These are phyloP conservation scores for Agrypnia vestita DNA, from an alignment of 1,140 invertebrate species.

Conservation along the genomic window DNA sequence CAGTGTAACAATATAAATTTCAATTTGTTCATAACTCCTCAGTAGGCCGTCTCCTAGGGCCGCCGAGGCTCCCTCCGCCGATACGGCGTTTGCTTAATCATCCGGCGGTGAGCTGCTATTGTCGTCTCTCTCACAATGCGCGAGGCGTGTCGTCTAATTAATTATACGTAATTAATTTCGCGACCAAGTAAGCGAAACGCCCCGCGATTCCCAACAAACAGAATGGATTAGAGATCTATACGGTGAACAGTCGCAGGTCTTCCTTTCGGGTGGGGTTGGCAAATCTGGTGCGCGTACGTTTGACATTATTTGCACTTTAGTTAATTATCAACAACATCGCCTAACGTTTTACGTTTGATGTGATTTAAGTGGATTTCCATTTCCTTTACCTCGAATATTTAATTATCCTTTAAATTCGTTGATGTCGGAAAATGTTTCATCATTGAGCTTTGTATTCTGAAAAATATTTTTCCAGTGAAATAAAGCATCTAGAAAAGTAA, in stretches of 20 bases:
- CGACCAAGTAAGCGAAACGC: slow-evolving; percentile 31
- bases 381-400: no score
- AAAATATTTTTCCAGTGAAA: no score
- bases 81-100: slow-evolving; percentile 54
- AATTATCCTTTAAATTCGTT: no score
- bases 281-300: no score
- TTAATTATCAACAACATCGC: no score
- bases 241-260: neutral
- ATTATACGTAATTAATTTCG: slow-evolving; percentile 56
- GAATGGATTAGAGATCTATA: slow-evolving; percentile 7
- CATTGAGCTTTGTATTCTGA: no score
- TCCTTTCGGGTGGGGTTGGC: no score
- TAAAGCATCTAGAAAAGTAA: no score
- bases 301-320: no score
- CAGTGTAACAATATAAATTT: slow-evolving; percentile 53
- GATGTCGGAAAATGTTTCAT: no score
- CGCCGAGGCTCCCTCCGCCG: neutral
- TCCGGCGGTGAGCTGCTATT: slow-evolving; percentile 43
- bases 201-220: slow-evolving; percentile 23
- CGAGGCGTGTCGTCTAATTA: slow-evolving; percentile 49
- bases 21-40: slow-evolving; percentile 48
- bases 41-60: neutral
- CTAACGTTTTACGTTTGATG: no score
- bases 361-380: no score
- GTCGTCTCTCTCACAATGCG: slow-evolving; percentile 28